Evolutionary conservation across 2,888 invertebrate species (phyloP).

Genomic region (Leucania comma): DNA sequence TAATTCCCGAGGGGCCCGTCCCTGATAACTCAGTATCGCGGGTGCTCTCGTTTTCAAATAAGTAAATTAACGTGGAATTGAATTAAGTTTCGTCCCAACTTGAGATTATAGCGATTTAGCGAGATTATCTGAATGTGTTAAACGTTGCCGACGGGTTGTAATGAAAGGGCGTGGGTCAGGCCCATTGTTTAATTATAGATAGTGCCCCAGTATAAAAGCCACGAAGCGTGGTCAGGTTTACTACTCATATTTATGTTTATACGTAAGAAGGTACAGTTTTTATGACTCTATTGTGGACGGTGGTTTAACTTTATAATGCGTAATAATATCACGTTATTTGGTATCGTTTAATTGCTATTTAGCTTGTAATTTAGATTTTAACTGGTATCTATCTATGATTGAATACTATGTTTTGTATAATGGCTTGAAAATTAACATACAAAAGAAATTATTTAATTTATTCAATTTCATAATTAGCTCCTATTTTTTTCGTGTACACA

Average conservation of each 20-base stretch:
- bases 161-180: slow-evolving; percentile 81
- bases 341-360: slow-evolving; percentile 60
- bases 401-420: background rate
- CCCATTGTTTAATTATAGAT: slow-evolving; percentile 88
- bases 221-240: slow-evolving; percentile 71
- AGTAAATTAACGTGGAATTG: slow-evolving; percentile 88
- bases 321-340: slow-evolving; percentile 62
- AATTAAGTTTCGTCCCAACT: slow-evolving; percentile 86
- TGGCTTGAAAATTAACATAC: slow-evolving; percentile 6
- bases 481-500: too few species aligned
- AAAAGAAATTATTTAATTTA: too few species aligned
- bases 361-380: slow-evolving; percentile 52
- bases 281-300: slow-evolving; percentile 66
- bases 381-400: slow-evolving; percentile 5
- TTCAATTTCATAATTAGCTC: too few species aligned
- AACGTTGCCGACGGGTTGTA: slow-evolving; percentile 84
- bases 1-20: slow-evolving; percentile 76
- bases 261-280: slow-evolving; percentile 68
- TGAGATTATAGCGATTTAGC: slow-evolving; percentile 87
- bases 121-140: slow-evolving; percentile 89
- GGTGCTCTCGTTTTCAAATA: slow-evolving; percentile 85
- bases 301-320: slow-evolving; percentile 64
- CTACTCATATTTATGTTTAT: slow-evolving; percentile 73
- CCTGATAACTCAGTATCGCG: slow-evolving; percentile 79
- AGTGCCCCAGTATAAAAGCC: slow-evolving; percentile 78